A percentile compares a stretch with the other conserved stretches of the same genome.
These are phyloP conservation scores for Drosophila ironensis DNA, from an alignment of 1,140 invertebrate species.

Conservation along the genomic window DNA sequence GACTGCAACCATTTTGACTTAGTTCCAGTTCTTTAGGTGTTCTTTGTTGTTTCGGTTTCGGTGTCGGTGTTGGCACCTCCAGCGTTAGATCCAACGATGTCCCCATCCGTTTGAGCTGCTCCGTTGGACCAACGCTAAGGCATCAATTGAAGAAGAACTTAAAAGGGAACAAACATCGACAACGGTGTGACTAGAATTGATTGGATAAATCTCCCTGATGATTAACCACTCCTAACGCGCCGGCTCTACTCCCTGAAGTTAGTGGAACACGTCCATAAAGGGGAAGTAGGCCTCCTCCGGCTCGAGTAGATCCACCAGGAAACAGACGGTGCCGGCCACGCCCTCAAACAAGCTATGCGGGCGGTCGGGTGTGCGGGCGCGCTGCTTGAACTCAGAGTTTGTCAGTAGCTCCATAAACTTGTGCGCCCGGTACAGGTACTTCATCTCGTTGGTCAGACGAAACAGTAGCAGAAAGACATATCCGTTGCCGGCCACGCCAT, in stretches of 20 bases:
- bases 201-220: slow-evolving; percentile 42
- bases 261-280: slow-evolving; percentile 90
- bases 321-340: slow-evolving; percentile 92
- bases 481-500: slow-evolving; percentile 92
- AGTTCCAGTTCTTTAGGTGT: background rate
- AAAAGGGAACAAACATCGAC: slow-evolving; percentile 13
- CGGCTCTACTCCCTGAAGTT: background rate
- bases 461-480: slow-evolving; percentile 92
- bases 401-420: slow-evolving; percentile 91
- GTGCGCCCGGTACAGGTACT: slow-evolving; percentile 88
- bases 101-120: background rate
- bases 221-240: slow-evolving; percentile 14
- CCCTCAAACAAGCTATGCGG: slow-evolving; percentile 94
- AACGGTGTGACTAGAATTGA: slow-evolving; percentile 53
- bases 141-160: slow-evolving; percentile 33
- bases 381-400: slow-evolving; percentile 85
- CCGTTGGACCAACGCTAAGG: slow-evolving; percentile 16
- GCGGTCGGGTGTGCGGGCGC: slow-evolving; percentile 89
- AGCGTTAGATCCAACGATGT: background rate
- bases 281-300: slow-evolving; percentile 91
- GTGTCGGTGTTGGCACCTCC: background rate
- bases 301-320: slow-evolving; percentile 88
- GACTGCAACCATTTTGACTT: background rate
- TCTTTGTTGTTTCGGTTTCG: background rate
- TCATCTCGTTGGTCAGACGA: slow-evolving; percentile 87